Evolutionary conservation across 2,888 invertebrate genomes (phyloP).

Genomic region (Endomychus coccineus): DNA sequence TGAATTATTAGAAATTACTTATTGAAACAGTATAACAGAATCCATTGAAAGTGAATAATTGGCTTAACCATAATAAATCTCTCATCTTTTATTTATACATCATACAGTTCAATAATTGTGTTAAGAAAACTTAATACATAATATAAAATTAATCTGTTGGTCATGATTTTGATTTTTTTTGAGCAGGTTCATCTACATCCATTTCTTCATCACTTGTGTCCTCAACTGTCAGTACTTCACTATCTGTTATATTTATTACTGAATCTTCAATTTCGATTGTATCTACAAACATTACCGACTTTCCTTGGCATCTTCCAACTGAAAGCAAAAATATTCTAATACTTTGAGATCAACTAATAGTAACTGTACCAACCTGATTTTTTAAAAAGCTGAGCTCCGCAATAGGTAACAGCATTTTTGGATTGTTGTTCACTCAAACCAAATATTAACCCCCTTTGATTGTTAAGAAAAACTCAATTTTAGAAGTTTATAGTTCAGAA

Average conservation of each 20-base stretch:
- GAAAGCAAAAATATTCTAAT: conserved; percentile 20
- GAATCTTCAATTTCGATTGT: conserved; percentile 28
- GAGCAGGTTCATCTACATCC: conserved; percentile 34
- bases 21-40: too few relatives aligned
- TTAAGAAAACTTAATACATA: too few relatives aligned
- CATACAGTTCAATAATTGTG: too few relatives aligned
- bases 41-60: too few relatives aligned
- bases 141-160: too few relatives aligned
- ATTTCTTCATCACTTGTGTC: conserved; percentile 29
- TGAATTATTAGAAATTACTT: too few relatives aligned
- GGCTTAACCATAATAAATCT: too few relatives aligned
- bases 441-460: conserved; percentile 55
- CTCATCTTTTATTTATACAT: too few relatives aligned
- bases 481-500: neutral
- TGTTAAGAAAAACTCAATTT: conserved; percentile 14
- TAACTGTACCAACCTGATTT: conserved; percentile 50
- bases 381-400: conserved; percentile 52
- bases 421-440: conserved; percentile 64
- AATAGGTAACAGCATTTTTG: conserved; percentile 55
- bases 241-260: conserved; percentile 22
- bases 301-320: conserved; percentile 48
- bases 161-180: conserved; percentile 28
- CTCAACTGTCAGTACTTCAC: conserved; percentile 22
- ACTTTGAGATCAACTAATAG: conserved; percentile 4
- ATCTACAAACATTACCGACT: conserved; percentile 48